Evolutionary conservation across 2,797 vertebrate species (phyloP), one percentile per base, ranked within the genome.

Genomic region (Gobio occitaniae): DNA sequence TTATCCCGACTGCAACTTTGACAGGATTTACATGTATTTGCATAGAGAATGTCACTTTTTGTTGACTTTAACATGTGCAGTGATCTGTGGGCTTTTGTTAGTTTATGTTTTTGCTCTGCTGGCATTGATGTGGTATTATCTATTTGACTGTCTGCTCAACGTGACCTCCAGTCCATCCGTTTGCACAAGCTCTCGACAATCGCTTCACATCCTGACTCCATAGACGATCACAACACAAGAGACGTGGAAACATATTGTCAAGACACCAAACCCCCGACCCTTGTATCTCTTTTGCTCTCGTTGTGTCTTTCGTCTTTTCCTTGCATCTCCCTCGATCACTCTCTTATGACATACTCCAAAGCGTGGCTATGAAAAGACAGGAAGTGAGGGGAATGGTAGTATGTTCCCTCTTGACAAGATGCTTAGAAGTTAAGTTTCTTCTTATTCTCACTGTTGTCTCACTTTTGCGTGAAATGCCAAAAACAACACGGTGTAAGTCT

Each of bases 381-480:
- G 91, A 91, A 91, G 87, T 87, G 82, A 83, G 77, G 86, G 61
- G 92, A 90, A 85, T 78, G 7, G 76, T 47, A 69, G 75, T 78
- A 61, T 88, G 88, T 84, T 90, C 79, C 69, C 78, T 79, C 83
- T 85, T 76, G 48, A 84, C 82, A 74, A 44, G 48, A 81, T 48
- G 80, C 91, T 92, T 89, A 92, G 92, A 93, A 89, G 92, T 91
- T 86, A 93, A 90, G 90, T 90, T 93, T 88, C 86, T 88, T 92
- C 90, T 91, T 87, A 89, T 88, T 87, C 89, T 84, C 59, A 59
- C 86, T 86, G 87, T 91, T 91, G 90, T 93, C 90, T 87, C 88
- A 71, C 74, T 80, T 85, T 82, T 88, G 85, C 56, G 75, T 84
- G 88, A 93, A 89, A 87, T 80, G 88, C 87, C 72, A 80, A 88